phyloP scores from a whole-genome alignment of 2,113 vertebrate species.

The Podocnemis expansa region DNA sequence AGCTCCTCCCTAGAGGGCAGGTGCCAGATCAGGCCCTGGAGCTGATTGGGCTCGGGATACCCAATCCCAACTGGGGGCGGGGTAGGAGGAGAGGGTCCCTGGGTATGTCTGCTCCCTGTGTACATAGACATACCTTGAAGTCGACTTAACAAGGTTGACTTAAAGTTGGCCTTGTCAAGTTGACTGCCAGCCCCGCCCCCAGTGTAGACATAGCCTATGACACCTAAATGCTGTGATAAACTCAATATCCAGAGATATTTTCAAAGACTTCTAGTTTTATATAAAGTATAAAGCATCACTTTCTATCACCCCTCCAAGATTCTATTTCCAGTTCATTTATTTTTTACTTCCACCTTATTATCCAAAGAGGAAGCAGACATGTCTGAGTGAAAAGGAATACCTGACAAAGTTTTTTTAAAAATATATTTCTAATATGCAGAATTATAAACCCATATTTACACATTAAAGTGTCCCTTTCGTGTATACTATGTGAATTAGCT shows the following conservation, averaged over 20 bases:
- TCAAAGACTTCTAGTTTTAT: not conserved
- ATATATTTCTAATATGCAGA: constrained; percentile 40
- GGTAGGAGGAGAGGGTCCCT: too few relatives aligned
- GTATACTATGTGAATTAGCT: constrained; percentile 11
- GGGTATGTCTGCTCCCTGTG: too few relatives aligned
- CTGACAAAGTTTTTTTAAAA: constrained; percentile 9
- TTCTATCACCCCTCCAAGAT: constrained; percentile 18
- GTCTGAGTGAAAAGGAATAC: constrained; percentile 25
- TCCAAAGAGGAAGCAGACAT: constrained; percentile 11
- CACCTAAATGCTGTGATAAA: not conserved
- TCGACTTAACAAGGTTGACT: too few relatives aligned
- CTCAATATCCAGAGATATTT: not conserved
- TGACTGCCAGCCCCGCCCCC: too few relatives aligned
- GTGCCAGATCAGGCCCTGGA: too few relatives aligned
- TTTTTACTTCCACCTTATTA: not conserved
- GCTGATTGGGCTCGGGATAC: too few relatives aligned
- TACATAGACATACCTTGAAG: too few relatives aligned
- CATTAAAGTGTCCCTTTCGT: constrained; percentile 16
- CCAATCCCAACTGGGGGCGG: too few relatives aligned
- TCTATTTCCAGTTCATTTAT: constrained; percentile 22
- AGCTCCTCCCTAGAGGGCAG: too few relatives aligned
- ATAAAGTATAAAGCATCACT: fast-evolving
- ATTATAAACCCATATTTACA: constrained; percentile 17
- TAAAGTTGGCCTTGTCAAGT: too few relatives aligned
- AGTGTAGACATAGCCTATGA: not conserved